Evolutionary conservation across 1,140 invertebrate species (phyloP), one percentile per base, ranked within the genome.

Genomic region (Apis cerana): DNA sequence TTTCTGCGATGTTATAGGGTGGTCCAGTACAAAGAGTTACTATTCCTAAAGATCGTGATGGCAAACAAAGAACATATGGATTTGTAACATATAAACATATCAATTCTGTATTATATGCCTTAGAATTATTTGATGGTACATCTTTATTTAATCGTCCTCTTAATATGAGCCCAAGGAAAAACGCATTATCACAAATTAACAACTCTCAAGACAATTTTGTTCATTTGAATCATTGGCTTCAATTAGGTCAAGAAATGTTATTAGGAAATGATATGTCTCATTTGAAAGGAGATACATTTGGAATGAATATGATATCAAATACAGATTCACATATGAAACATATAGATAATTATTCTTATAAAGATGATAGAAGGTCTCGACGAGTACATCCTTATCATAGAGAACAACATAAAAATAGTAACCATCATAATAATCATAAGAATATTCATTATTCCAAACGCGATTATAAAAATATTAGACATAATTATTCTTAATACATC

Each of bases 81-180:
- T 98, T 98, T 88, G 93, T 98, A 33, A 97, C 96, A 15, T 98
- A 96, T 85, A 96, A 96, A 89, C 97, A 98, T 90, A 91, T 94
- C 78, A 94, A 95, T 82, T 97, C 97, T 4, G 96, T 97, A 1
- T 95, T 95, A 1, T 97, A 97, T 90, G 96, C 97, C n/a, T 88
- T 97, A 13, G 92, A 95, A 15, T 91, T 97, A n/a, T 96, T 97
- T 87, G 95, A 95, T 77, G 96, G 96, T 10, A 96, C 96, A 50
- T 85, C 91, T 1, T 85, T 97, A 15, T 97, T 94, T 78, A 94
- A 95, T 87, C 92, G 93, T 65, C 86, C 87, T 7, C 80, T 95
- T 52, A 90, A 89, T 69, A 87, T 96, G 67, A 94, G 95, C 90
- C 83, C 79, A 27, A 94, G 94, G 83, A 91, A 89, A 69, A 88